Conservation (phyloP, 2,888 invertebrate genomes). For the Caenorhabditis zanzibari region DNA sequence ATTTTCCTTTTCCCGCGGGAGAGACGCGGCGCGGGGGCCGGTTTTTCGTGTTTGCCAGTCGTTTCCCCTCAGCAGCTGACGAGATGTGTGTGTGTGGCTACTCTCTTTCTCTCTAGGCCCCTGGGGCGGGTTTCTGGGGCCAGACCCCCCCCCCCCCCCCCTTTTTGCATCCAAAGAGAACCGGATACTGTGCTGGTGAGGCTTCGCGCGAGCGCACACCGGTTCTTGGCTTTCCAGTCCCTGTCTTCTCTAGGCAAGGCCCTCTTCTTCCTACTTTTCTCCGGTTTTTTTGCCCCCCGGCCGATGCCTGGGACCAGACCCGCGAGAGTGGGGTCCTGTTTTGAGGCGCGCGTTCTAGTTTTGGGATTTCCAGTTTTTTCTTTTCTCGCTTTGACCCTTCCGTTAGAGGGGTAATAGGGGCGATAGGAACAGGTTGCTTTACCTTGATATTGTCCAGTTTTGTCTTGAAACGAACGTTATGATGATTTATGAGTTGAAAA, state of each 20-base stretch:
- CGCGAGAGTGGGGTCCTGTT: slow-evolving; percentile 26
- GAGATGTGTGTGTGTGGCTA: slow-evolving; percentile 19
- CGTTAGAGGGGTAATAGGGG: no score
- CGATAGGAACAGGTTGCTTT: slow-evolving; percentile 51
- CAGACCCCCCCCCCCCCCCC: not conserved
- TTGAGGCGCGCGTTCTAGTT: slow-evolving; percentile 43
- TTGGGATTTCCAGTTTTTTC: slow-evolving; percentile 29
- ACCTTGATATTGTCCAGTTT: no score
- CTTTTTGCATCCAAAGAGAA: slow-evolving; percentile 10
- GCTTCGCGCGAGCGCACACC: slow-evolving; percentile 36
- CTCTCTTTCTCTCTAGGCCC: slow-evolving; percentile 5
- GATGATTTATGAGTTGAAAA: not conserved
- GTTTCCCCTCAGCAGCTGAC: slow-evolving; percentile 13
- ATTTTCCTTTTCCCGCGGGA: not conserved
- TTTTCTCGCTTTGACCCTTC: slow-evolving; percentile 9
- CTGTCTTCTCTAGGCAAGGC: slow-evolving; percentile 8
- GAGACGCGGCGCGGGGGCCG: slow-evolving; percentile 24
- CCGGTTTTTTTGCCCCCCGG: slow-evolving; percentile 15
- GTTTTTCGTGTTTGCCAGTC: slow-evolving; percentile 61
- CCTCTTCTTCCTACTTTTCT: not conserved
- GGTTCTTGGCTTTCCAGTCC: slow-evolving; percentile 44
- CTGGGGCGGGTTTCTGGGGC: not conserved
- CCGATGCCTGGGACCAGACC: not conserved
- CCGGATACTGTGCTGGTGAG: slow-evolving; percentile 28
- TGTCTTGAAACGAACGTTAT: not conserved